Evolutionary conservation across 2,113 vertebrate genomes (phyloP).

Genomic region (Uria lomvia): DNA sequence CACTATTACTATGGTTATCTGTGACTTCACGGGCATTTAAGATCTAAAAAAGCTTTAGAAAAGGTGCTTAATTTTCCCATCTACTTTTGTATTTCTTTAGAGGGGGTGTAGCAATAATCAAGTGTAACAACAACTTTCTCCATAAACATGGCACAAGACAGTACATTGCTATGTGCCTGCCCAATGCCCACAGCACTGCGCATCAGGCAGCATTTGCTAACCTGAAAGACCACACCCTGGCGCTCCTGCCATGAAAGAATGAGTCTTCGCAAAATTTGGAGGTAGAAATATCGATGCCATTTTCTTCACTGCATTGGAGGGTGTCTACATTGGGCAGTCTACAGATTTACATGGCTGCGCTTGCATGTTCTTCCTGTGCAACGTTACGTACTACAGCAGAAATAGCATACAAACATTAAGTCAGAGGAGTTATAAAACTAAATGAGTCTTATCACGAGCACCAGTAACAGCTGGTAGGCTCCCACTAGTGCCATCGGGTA

Average conservation of each 20-base stretch:
- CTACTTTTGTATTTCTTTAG: neutral
- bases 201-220: neutral
- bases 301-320: neutral
- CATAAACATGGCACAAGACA: neutral
- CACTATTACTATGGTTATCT: neutral
- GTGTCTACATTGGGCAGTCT: neutral
- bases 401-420: neutral
- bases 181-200: neutral
- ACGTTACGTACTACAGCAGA: neutral
- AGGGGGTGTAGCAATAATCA: neutral
- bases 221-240: fast-evolving
- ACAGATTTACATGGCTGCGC: neutral
- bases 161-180: fast-evolving
- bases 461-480: conserved; percentile 4
- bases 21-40: neutral
- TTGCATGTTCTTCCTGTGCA: neutral
- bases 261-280: neutral
- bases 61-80: neutral
- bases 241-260: neutral
- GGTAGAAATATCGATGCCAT: neutral
- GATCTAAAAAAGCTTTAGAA: neutral
- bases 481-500: neutral
- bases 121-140: neutral
- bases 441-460: neutral
- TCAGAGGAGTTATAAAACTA: neutral